Conservation (phyloP, 2,888 invertebrate genomes). For the Heliconius hortense region DNA sequence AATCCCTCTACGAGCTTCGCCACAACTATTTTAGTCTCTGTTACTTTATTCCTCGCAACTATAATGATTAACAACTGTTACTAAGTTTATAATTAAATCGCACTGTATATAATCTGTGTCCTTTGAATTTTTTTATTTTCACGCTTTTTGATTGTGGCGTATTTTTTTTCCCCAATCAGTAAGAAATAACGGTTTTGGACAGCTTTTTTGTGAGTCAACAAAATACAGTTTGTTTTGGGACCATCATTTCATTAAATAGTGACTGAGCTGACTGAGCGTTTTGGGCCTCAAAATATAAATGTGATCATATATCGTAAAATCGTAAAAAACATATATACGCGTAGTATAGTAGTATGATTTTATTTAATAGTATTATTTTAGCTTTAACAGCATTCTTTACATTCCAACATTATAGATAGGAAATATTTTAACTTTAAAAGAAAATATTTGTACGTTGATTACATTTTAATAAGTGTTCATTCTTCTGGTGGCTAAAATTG, state of each 20-base stretch:
- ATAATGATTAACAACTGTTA: slow-evolving; percentile 47
- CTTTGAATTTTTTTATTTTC: not conserved
- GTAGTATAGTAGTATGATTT: not conserved
- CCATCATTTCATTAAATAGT: not conserved
- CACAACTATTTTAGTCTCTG: slow-evolving; percentile 43
- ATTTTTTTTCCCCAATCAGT: not conserved
- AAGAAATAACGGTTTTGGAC: not conserved
- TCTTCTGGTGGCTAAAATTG: slow-evolving; percentile 39
- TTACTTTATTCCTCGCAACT: slow-evolving; percentile 49
- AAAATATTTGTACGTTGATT: slow-evolving; percentile 57
- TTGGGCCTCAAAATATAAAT: slow-evolving; percentile 2
- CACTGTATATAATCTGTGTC: slow-evolving; percentile 16
- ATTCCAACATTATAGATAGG: slow-evolving; percentile 58
- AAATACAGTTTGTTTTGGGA: not conserved
- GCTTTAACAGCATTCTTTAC: slow-evolving; percentile 38
- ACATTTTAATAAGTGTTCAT: slow-evolving; percentile 61
- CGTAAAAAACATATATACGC: not conserved
- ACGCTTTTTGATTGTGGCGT: not conserved
- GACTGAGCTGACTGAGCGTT: not conserved
- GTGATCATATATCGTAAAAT: not conserved
- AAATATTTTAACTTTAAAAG: slow-evolving; percentile 47
- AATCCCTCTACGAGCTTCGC: slow-evolving; percentile 54
- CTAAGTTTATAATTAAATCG: slow-evolving; percentile 26
- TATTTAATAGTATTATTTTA: slow-evolving; percentile 11
- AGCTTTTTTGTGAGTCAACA: not conserved